Evolutionary conservation across 2,888 invertebrate species (phyloP).

Genomic region (Trisateles emortualis): DNA sequence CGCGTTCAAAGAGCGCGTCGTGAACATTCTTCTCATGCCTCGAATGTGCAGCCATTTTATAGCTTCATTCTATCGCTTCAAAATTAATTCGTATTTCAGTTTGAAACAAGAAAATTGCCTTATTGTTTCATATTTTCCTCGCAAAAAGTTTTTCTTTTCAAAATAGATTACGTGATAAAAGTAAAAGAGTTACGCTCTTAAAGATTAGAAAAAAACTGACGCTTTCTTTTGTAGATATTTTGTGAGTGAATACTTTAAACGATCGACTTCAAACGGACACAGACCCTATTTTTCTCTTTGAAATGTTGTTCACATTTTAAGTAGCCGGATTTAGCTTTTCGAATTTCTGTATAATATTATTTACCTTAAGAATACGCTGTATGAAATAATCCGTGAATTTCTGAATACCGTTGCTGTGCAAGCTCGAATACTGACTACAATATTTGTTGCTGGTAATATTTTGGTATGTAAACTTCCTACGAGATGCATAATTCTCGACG

Average conservation of each 20-base stretch:
- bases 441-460: conserved; percentile 42
- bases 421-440: conserved; percentile 15
- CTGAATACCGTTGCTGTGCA: conserved; percentile 13
- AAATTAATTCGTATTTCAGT: conserved; percentile 49
- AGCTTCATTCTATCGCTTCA: conserved; percentile 47
- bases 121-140: conserved; percentile 23
- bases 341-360: conserved; percentile 31
- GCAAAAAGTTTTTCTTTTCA: conserved; percentile 23
- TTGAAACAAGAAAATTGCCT: conserved; percentile 33
- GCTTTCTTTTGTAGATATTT: conserved; percentile 42
- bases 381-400: conserved; percentile 36
- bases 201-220: conserved; percentile 38
- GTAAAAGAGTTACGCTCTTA: conserved; percentile 35
- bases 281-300: conserved; percentile 43
- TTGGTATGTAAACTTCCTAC: conserved; percentile 34
- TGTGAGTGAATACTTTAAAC: conserved; percentile 46
- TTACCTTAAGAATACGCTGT: conserved; percentile 32
- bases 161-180: conserved; percentile 20
- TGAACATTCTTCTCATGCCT: conserved; percentile 53
- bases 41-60: conserved; percentile 47
- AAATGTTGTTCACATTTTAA: conserved; percentile 34
- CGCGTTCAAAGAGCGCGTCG: conserved; percentile 46
- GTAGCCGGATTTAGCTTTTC: conserved; percentile 9
- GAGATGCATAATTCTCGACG: conserved; percentile 44
- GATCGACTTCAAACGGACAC: conserved; percentile 48